Evolutionary conservation across 64 coral and sea anemone species (phyloP).

Genomic region (Acropora yongei): DNA sequence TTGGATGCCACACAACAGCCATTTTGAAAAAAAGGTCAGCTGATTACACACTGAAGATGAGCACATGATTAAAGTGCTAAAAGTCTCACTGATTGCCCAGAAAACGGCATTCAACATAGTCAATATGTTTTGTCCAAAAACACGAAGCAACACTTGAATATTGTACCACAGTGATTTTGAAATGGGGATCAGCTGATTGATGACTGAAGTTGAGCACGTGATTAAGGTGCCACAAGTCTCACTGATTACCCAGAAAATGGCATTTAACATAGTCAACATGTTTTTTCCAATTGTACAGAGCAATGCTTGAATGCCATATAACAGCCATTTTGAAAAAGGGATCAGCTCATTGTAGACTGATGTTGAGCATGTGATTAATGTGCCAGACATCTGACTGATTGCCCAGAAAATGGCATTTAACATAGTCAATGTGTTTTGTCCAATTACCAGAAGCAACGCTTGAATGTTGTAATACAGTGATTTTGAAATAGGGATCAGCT

Average conservation of each 20-base stretch:
- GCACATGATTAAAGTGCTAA: neutral
- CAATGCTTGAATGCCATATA: too few species aligned
- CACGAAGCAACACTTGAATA: neutral
- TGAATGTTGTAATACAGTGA: neutral
- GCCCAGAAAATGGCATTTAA: neutral
- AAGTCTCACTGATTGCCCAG: neutral
- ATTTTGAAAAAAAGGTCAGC: conserved; percentile 22
- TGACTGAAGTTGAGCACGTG: conserved; percentile 20
- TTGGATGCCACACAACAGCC: neutral
- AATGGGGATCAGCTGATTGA: neutral
- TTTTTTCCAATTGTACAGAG: too few species aligned
- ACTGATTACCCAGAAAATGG: too few species aligned
- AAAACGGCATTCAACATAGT: neutral
- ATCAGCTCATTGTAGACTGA: too few species aligned
- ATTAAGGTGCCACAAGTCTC: too few species aligned
- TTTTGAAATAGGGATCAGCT: conserved; percentile 28
- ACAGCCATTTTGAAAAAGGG: too few species aligned
- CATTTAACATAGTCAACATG: too few species aligned
- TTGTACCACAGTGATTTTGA: conserved; percentile 15
- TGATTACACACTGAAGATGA: conserved; percentile 13
- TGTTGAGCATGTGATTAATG: neutral
- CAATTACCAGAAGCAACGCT: neutral
- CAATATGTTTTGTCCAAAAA: neutral
- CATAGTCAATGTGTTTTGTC: neutral
- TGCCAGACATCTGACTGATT: neutral